Percentiles rank a stretch among this genome's conserved stretches.
Evolutionary conservation across 2,797 vertebrate genomes (phyloP).

Genomic region (Eidolon dupreanum): DNA sequence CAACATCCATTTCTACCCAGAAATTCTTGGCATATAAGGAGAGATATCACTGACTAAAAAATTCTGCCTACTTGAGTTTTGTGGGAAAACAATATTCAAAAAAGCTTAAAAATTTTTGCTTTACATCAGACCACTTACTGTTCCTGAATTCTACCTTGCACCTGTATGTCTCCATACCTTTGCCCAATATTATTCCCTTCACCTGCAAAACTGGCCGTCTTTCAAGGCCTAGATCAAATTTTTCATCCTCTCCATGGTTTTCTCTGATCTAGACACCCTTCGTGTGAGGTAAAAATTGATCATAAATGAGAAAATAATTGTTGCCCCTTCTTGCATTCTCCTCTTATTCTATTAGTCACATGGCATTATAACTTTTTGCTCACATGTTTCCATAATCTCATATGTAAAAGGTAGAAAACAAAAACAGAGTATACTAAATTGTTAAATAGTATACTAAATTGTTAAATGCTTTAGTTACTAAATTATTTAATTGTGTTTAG

Average conservation of each 20-base stretch:
- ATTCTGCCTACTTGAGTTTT: not conserved
- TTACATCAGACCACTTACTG: not conserved
- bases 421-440: not conserved
- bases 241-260: not conserved
- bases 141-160: not conserved
- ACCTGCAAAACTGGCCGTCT: not conserved
- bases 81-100: not conserved
- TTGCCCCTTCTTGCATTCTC: not conserved
- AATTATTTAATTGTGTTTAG: not conserved
- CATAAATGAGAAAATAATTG: not conserved
- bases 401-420: not conserved
- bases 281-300: not conserved
- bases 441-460: not conserved
- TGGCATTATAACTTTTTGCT: not conserved
- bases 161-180: not conserved
- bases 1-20: not conserved
- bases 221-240: not conserved
- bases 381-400: not conserved
- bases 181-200: not conserved
- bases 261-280: not conserved
- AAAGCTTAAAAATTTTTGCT: not conserved
- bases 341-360: not conserved
- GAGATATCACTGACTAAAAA: not conserved
- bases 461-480: not conserved
- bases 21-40: not conserved